Percentiles rank a stretch among this genome's conserved stretches.
These are phyloP conservation scores for Eira barbara DNA, from an alignment of 2,113 vertebrate species.

Conservation along the genomic window DNA sequence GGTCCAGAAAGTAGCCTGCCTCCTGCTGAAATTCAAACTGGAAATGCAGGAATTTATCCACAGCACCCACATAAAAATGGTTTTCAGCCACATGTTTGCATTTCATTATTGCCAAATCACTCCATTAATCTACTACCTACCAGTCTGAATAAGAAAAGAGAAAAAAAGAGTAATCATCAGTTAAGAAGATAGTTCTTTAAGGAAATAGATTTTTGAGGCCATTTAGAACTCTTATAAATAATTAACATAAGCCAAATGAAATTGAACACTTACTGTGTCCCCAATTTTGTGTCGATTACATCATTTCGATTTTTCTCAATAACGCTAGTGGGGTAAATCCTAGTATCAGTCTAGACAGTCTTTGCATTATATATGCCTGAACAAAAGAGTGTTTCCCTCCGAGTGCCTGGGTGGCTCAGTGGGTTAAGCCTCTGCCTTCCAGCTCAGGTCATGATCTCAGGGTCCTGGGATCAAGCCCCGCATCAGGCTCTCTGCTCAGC, in stretches of 20 bases:
- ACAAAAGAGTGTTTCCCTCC: background rate
- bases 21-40: background rate
- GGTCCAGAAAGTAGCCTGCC: background rate
- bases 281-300: background rate
- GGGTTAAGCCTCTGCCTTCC: too few relatives aligned
- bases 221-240: background rate
- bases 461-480: too few relatives aligned
- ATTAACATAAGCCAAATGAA: background rate
- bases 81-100: background rate
- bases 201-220: background rate
- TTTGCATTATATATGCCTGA: background rate
- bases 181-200: background rate
- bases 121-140: background rate
- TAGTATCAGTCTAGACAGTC: background rate
- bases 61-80: background rate
- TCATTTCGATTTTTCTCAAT: background rate
- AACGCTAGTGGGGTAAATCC: background rate
- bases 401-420: too few relatives aligned
- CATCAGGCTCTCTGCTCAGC: too few relatives aligned
- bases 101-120: background rate
- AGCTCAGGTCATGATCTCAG: too few relatives aligned
- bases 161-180: background rate
- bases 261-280: background rate
- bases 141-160: background rate
- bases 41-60: background rate